Percentiles rank a stretch among this genome's conserved stretches.
Evolutionary conservation across 2,888 invertebrate species (phyloP).

Genomic region (Zaprionus obscuricornis): DNA sequence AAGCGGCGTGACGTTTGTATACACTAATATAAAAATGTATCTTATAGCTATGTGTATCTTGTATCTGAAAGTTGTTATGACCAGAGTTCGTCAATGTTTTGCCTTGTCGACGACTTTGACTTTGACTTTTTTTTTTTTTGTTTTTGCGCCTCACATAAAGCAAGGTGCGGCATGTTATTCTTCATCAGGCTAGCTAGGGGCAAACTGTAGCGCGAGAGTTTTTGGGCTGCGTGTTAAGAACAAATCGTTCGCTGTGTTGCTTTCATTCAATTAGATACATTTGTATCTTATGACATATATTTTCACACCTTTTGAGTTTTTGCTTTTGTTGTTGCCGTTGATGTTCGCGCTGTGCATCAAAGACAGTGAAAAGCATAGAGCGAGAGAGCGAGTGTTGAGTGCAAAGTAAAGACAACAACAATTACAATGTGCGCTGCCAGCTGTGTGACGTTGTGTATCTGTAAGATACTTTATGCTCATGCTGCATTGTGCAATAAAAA

Average conservation of each 20-base stretch:
- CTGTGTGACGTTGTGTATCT: slow-evolving; percentile 40
- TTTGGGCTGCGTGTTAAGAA: slow-evolving; percentile 64
- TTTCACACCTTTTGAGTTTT: slow-evolving; percentile 72
- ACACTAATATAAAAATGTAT: slow-evolving; percentile 17
- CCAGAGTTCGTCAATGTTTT: no score
- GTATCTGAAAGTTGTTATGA: no score
- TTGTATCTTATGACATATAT: slow-evolving; percentile 79
- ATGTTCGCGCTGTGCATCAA: not conserved
- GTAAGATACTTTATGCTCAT: slow-evolving; percentile 54
- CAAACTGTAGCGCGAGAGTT: not conserved
- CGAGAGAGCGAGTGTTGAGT: no score
- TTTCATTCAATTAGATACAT: slow-evolving; percentile 79
- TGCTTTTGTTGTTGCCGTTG: slow-evolving; percentile 34
- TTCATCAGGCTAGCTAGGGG: no score
- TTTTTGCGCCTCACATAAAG: no score
- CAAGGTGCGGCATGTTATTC: no score
- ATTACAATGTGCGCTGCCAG: no score
- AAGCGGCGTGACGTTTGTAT: slow-evolving; percentile 11
- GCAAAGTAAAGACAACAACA: no score
- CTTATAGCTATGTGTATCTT: no score
- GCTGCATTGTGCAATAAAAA: slow-evolving; percentile 71
- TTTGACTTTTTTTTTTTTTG: slow-evolving; percentile 58
- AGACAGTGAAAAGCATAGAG: no score
- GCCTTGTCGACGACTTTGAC: slow-evolving; percentile 63
- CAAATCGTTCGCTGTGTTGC: slow-evolving; percentile 62